phyloP scores from a whole-genome alignment of 2,113 vertebrate species.

The Bubo scandiacus region DNA sequence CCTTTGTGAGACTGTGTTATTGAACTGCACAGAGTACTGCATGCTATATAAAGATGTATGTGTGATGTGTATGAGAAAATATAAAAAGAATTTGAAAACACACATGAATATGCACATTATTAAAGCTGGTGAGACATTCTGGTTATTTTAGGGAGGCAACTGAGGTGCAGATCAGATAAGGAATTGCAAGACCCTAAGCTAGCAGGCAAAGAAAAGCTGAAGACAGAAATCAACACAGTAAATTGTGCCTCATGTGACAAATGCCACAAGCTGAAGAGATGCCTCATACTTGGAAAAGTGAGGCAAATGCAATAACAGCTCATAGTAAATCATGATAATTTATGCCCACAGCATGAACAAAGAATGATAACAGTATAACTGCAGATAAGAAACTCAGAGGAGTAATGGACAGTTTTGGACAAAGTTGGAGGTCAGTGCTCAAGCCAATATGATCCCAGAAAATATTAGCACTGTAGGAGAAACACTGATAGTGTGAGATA shows the following conservation, averaged over 20 bases:
- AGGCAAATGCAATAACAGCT: neutral
- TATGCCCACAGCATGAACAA: neutral
- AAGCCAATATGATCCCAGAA: neutral
- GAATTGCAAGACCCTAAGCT: neutral
- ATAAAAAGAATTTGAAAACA: neutral
- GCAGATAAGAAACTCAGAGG: neutral
- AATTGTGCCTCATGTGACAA: neutral
- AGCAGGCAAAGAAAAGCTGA: neutral
- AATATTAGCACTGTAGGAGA: neutral
- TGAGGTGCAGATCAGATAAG: neutral
- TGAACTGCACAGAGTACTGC: neutral
- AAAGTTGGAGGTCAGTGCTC: neutral
- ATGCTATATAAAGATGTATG: neutral
- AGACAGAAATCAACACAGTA: neutral
- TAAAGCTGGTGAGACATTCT: neutral
- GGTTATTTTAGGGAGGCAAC: neutral
- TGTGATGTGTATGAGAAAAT: neutral
- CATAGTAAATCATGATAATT: neutral
- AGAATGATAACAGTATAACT: neutral
- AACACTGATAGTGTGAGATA: neutral
- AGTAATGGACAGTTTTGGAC: neutral
- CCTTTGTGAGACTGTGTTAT: neutral
- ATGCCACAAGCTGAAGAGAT: neutral
- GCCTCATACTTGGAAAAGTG: neutral
- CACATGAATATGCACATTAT: neutral